phyloP scores from a whole-genome alignment of 2,797 vertebrate species.

The Propithecus perrieri region DNA sequence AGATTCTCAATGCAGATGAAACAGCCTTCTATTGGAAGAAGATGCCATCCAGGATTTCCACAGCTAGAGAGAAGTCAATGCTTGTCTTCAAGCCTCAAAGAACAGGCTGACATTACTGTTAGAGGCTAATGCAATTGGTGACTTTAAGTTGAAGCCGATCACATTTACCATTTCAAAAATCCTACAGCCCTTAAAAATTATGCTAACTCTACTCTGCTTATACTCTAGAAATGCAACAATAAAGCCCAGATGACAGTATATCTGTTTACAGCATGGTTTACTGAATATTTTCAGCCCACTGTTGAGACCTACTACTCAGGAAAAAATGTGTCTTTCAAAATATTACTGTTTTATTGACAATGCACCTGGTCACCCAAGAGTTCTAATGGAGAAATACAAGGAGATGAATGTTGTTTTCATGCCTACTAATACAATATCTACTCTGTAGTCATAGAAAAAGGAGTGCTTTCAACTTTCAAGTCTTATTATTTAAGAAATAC shows the following conservation, averaged over 20 bases:
- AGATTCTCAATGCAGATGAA: background rate
- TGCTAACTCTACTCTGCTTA: background rate
- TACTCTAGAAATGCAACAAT: background rate
- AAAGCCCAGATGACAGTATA: background rate
- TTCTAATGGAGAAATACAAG: background rate
- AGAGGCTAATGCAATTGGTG: background rate
- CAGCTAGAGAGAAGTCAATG: background rate
- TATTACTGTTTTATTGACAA: background rate
- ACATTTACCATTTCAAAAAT: background rate
- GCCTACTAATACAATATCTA: background rate
- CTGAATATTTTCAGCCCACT: background rate
- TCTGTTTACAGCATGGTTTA: background rate
- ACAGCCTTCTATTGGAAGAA: background rate
- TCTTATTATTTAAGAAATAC: background rate
- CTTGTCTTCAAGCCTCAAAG: background rate
- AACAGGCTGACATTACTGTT: background rate
- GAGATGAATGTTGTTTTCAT: background rate
- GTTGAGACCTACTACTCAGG: background rate
- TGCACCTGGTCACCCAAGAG: background rate
- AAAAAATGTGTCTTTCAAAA: background rate
- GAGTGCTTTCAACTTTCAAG: background rate
- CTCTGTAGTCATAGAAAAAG: background rate
- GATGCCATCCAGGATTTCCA: background rate
- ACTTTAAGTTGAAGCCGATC: background rate
- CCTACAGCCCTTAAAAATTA: background rate